phyloP scores from a whole-genome alignment of 2,888 invertebrate species.

The Brenthis hecate region DNA sequence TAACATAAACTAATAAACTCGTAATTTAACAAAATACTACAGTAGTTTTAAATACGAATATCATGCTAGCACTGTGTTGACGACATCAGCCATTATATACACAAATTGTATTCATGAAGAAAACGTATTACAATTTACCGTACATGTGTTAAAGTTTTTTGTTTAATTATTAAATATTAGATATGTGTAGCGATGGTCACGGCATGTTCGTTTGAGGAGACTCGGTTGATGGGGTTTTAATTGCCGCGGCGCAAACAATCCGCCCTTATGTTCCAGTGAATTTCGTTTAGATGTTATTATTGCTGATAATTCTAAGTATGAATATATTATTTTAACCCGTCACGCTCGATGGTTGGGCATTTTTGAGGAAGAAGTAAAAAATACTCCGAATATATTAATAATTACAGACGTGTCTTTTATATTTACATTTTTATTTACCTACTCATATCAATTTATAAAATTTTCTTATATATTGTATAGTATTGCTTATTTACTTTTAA shows the following conservation, averaged over 20 bases:
- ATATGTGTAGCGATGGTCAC: slow-evolving; percentile 73
- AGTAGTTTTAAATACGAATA: background rate
- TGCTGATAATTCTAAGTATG: slow-evolving; percentile 37
- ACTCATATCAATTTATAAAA: too few relatives aligned
- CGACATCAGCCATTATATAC: too few relatives aligned
- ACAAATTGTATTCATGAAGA: too few relatives aligned
- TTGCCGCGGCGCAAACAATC: slow-evolving; percentile 64
- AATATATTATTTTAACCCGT: slow-evolving; percentile 38
- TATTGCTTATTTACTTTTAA: too few relatives aligned
- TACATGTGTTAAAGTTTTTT: slow-evolving; percentile 16
- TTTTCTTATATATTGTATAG: too few relatives aligned
- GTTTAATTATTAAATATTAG: slow-evolving; percentile 49
- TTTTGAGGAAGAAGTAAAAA: slow-evolving; percentile 4
- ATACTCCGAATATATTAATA: background rate
- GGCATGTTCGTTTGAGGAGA: slow-evolving; percentile 56
- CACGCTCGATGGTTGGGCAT: slow-evolving; percentile 29
- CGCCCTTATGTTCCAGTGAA: slow-evolving; percentile 50
- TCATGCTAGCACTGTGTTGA: background rate
- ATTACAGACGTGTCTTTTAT: too few relatives aligned
- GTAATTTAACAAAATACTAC: background rate
- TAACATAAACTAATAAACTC: background rate
- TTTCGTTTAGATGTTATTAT: slow-evolving; percentile 36
- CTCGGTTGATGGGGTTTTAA: slow-evolving; percentile 69
- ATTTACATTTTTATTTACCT: too few relatives aligned
- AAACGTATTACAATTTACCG: slow-evolving; percentile 4